These are phyloP conservation scores for Mellilla xanthometata DNA, from an alignment of 2,888 invertebrate species.

Conservation along the genomic window DNA sequence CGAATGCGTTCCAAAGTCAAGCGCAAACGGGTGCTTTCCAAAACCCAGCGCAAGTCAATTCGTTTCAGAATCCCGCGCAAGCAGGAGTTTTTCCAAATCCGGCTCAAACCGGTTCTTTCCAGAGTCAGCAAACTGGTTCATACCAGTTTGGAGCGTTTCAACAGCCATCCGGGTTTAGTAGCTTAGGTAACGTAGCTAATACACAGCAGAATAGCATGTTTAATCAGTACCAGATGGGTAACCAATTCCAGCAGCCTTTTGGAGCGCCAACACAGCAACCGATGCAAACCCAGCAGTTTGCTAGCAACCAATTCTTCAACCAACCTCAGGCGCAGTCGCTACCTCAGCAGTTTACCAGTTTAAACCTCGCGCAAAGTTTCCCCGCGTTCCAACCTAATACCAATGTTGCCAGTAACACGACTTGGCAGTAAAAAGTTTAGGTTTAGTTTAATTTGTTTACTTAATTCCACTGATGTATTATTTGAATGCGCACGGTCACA, in stretches of 20 bases:
- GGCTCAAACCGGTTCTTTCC: constrained; percentile 1
- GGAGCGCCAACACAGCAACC: constrained; percentile 39
- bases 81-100: constrained; percentile 21
- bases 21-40: too few relatives aligned
- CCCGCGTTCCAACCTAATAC: constrained; percentile 64
- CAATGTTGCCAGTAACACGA: constrained; percentile 68
- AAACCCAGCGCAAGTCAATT: background rate
- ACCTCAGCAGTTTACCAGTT: constrained; percentile 63
- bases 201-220: constrained; percentile 49
- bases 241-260: constrained; percentile 43
- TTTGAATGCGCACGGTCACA: constrained; percentile 19
- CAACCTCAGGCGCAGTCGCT: constrained; percentile 49
- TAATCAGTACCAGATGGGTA: constrained; percentile 62
- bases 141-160: constrained; percentile 38
- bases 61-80: constrained; percentile 29
- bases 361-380: constrained; percentile 69
- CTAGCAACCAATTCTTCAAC: constrained; percentile 48
- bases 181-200: constrained; percentile 4
- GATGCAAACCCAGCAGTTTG: constrained; percentile 35
- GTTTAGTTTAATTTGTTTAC: constrained; percentile 24
- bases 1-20: constrained; percentile 3
- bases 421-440: constrained; percentile 61
- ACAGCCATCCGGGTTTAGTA: constrained; percentile 26
- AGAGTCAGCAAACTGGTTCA: constrained; percentile 20
- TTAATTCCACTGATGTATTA: constrained; percentile 22